Conservation (phyloP, 2,888 invertebrate genomes). For the Carpatolechia fugitivella region DNA sequence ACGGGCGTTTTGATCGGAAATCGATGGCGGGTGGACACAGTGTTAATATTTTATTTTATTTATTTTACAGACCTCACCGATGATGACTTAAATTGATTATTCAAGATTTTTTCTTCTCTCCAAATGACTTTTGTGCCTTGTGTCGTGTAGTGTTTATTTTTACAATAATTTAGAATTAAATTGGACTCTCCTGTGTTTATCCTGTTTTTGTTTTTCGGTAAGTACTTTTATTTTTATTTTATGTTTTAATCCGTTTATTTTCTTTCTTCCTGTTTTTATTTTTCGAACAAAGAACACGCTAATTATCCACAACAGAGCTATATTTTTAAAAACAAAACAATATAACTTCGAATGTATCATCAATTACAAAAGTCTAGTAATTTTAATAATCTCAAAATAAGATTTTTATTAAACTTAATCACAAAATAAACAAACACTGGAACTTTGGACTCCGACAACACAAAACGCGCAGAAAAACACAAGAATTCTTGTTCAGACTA, state of each 20-base stretch:
- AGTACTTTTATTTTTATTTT: constrained; percentile 48
- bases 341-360: neutral
- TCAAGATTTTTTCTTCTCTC: constrained; percentile 54
- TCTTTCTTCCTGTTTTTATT: constrained; percentile 21
- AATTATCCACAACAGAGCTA: neutral
- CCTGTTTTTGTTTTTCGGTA: constrained; percentile 58
- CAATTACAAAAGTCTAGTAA: too few relatives aligned
- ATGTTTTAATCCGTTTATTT: constrained; percentile 23
- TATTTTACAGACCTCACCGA: constrained; percentile 56
- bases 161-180: constrained; percentile 43
- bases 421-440: neutral
- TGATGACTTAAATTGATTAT: constrained; percentile 53
- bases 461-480: neutral
- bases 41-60: constrained; percentile 32
- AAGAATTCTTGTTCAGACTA: neutral
- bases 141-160: constrained; percentile 69
- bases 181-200: constrained; percentile 67
- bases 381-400: neutral
- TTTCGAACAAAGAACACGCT: constrained; percentile 17
- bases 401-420: neutral
- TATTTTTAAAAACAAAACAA: neutral
- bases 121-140: constrained; percentile 66
- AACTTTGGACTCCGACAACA: neutral
- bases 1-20: constrained; percentile 57
- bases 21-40: constrained; percentile 45